A percentile compares a stretch with the other conserved stretches of the same genome.
Conservation (phyloP, 2,888 invertebrate species). For the Amphipyra berbera region DNA sequence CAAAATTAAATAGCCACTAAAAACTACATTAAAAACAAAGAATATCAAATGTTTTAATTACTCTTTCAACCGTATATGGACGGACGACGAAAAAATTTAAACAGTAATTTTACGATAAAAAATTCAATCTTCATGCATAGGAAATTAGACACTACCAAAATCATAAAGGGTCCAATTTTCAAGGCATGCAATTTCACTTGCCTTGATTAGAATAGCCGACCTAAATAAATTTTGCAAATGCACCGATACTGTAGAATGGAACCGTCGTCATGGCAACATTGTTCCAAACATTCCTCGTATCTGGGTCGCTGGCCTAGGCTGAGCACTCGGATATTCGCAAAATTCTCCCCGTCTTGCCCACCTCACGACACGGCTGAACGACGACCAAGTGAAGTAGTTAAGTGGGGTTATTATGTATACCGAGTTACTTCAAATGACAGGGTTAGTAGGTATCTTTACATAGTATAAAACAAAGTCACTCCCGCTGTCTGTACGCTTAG, state of each 20-base stretch:
- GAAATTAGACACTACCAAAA: background rate
- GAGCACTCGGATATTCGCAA: slow-evolving; percentile 62
- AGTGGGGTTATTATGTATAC: slow-evolving; percentile 39
- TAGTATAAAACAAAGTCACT: too few relatives aligned
- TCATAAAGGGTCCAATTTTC: background rate
- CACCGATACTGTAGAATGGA: slow-evolving; percentile 38
- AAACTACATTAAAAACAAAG: too few relatives aligned
- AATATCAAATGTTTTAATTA: too few relatives aligned
- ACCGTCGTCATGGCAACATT: slow-evolving; percentile 74
- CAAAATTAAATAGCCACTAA: too few relatives aligned
- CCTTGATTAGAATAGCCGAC: slow-evolving; percentile 27
- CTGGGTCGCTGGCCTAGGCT: slow-evolving; percentile 68
- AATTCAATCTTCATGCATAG: background rate
- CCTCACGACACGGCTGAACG: slow-evolving; percentile 29
- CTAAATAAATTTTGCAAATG: slow-evolving; percentile 51
- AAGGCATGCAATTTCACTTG: slow-evolving; percentile 24
- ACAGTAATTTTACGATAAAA: too few relatives aligned
- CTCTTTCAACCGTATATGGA: too few relatives aligned
- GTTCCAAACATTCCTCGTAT: slow-evolving; percentile 78
- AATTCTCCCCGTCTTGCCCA: slow-evolving; percentile 60
- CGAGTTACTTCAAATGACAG: too few relatives aligned
- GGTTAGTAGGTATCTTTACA: too few relatives aligned
- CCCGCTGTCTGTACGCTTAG: too few relatives aligned
- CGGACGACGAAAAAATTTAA: too few relatives aligned
- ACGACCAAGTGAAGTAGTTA: slow-evolving; percentile 27